Evolutionary conservation across 2,888 invertebrate species (phyloP), one percentile per base, ranked within the genome.

Genomic region (Pocota personata): DNA sequence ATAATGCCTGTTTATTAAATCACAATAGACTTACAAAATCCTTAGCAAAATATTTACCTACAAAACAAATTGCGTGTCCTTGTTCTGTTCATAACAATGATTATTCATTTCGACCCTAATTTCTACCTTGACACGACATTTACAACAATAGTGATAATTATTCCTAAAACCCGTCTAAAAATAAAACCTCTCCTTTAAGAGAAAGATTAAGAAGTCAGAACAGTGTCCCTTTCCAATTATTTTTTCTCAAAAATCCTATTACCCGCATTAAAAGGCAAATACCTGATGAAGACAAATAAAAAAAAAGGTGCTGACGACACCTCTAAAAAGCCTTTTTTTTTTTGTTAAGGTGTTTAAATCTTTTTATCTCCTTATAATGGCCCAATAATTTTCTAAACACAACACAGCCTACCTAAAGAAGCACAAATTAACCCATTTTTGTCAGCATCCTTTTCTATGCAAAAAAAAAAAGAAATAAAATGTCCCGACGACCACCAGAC

Each of bases 401-500:
- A 24, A 30, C 32, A 21, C n/a, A 10, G 7, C 37, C 50, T 3
- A 16, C n/a, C 43, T 35, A 48, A 40, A 48, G n/a, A 6, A 7
- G 10, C 52, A 46, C 32, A 57, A 43, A 75, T 43, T 64, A 75
- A 66, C 24, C 64, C 55, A 55, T 75, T 57, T 52, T 30, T 27
- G 10, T 6, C n/a, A 48, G 24, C 7, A 32, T 46, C 16, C n/a
- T 46, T 40, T 27, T 5, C 1, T 3, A 46, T 16, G 27, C 3
- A 14, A 60, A 64, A 64, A 24, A 16, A 14, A 1, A 27, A 24
- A 12, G 27, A 8, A 46, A 10, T 19, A 58, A 58, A 19, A 57
- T n/a, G 21, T 57, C 32, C 50, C 37, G 50, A 24, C 66, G 14
- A 27, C 30, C 19, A 14, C 32, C 21, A 55, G 62, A 73, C 52